Base-by-base conservation (phyloP, 2,113 vertebrate species). In the Larimichthys crocea region DNA sequence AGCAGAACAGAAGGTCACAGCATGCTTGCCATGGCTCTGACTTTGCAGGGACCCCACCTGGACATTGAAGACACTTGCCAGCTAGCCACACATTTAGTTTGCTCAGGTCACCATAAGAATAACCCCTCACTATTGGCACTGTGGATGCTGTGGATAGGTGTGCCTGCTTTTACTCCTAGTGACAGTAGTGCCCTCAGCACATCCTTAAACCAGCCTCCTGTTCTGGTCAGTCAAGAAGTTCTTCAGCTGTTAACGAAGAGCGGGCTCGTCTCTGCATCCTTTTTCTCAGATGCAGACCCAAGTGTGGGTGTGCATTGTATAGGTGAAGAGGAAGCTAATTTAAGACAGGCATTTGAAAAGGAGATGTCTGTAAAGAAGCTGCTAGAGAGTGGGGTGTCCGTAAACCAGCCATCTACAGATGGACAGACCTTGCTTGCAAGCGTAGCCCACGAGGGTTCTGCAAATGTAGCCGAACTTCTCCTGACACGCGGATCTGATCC, bases 11-110 rank as follows among this genome's bases (percentile, higher is more conserved):
- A 95, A 26, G 96, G 96, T 20, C 95, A 96, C 70, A 88, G 90
- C 66, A 94, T 95, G 93, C 93, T 96, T 6, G 95, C 96, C 68
- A 95, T 95, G 95, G 85, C 92, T 64, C 78, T 96, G 53, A 93
- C 94, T 11, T 63, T 94, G 0, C 90, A 78, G 26, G 91, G 91
- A 62, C 86, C 89, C 8, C 46, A 86, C 10, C 82, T 96, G 48
- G 60, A 80, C 31, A 85, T 82, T 14, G 88, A 94, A 46, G 91
- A 93, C n/a, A 91, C 90, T 49, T 94, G 92, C 80, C 93, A 94
- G 64, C 74, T 96, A 0, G 94, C 91, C 40, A 86, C 87, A 22
- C 95, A 96, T 86, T 94, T 96, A 55, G 78, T 95, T 26, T 90
- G 73, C 80, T 94, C 95, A 35, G 92, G 93, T 71, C 59, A 94